Evolutionary conservation across 2,797 vertebrate genomes (phyloP).

Genomic region (Coendou prehensilis): DNA sequence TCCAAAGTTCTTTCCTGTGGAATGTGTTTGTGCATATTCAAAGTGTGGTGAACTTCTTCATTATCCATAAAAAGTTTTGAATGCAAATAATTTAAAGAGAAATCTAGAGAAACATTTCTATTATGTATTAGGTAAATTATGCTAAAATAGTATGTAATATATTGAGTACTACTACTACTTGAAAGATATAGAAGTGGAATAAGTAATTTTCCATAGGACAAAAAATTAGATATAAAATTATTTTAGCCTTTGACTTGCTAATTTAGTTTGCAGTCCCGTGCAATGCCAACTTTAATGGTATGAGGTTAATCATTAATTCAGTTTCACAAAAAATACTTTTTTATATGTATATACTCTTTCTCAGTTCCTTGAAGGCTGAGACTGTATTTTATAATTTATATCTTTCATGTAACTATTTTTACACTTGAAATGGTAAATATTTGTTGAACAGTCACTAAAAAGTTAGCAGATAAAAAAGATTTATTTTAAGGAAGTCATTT

Average conservation of each 20-base stretch:
- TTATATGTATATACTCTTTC: neutral
- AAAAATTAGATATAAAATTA: neutral
- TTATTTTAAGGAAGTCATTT: neutral
- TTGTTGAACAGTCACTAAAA: neutral
- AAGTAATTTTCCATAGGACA: conserved; percentile 16
- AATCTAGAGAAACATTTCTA: conserved; percentile 32
- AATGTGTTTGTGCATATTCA: neutral
- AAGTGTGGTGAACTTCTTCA: neutral
- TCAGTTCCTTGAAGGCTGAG: neutral
- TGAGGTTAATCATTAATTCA: neutral
- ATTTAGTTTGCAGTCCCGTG: neutral
- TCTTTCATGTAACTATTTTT: neutral
- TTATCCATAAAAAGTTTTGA: neutral
- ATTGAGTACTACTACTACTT: neutral
- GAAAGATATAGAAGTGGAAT: neutral
- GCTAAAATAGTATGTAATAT: neutral
- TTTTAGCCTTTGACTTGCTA: conserved; percentile 31
- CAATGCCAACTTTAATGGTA: neutral
- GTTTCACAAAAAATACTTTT: neutral
- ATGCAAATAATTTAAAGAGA: conserved; percentile 37
- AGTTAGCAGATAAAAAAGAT: neutral
- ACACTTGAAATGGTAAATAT: neutral
- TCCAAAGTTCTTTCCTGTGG: neutral
- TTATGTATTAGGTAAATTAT: neutral
- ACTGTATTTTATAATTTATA: neutral